Base-by-base conservation (phyloP, 2,113 vertebrate species). In the Vicugna pacos region DNA sequence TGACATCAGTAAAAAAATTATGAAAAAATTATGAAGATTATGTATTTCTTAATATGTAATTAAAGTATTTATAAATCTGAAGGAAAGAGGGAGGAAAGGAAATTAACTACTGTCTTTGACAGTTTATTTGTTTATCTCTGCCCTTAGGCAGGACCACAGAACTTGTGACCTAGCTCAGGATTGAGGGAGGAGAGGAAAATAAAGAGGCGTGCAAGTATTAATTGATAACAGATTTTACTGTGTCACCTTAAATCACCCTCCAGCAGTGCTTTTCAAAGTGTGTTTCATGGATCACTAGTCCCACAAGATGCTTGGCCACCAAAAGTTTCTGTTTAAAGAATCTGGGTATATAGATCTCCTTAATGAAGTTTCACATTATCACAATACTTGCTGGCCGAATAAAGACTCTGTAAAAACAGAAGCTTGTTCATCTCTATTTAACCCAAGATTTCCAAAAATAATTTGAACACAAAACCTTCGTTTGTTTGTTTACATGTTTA, bases 211-310 rank as follows among this genome's bases (percentile, higher is more conserved):
- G 30, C 32, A 73, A 76, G 38, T 28, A 42, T 75, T 93, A 90
- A 82, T 38, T 96, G 67, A 54, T 46, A 93, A 69, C 82, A 95
- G 70, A 24, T 79, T 92, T 96, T 76, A 56, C 77, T 85, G 24
- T 79, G 56, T 91, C 82, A 69, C 62, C 70, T 90, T 88, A 82
- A 76, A 35, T 81, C 67, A 75, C 62, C 46, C 52, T 88, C 67
- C 46, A 85, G 42, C 48, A 67, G 22, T 85, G 54, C 67, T 94
- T 89, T 92, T 92, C 42, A 73, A 67, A 90, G 52, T 87, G 13
- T 88, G 54, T 84, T 76, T 92, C 72, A 64, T 62, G 81, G 64
- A 67, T 91, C 22, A 28, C 48, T 67, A 81, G 24, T 86, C 82
- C 10, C 56, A 35, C 62, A 89, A 67, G 70, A 64, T 64, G 42